Evolutionary conservation across 2,113 vertebrate genomes (phyloP).

Genomic region (Protobothrops flavoviridis): DNA sequence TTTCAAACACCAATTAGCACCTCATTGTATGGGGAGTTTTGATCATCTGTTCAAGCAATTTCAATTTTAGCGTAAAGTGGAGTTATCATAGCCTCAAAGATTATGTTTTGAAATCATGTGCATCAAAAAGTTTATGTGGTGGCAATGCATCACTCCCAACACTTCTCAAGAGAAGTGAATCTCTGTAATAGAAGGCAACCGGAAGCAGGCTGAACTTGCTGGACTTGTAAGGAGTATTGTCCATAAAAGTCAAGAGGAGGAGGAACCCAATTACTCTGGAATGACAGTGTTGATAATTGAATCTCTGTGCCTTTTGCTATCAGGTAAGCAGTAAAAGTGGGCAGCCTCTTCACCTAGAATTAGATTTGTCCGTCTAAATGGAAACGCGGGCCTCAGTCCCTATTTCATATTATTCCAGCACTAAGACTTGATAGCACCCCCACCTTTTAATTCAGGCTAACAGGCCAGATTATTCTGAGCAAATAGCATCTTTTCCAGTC

Average conservation of each 20-base stretch:
- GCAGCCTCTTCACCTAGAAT: neutral
- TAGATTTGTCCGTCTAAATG: neutral
- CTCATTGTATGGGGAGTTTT: slow-evolving; percentile 7
- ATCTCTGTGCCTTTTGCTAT: neutral
- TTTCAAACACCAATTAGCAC: slow-evolving; percentile 3
- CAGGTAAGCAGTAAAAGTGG: neutral
- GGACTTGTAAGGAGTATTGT: neutral
- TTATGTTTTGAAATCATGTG: neutral
- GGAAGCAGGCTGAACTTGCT: neutral
- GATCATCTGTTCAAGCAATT: slow-evolving; percentile 3
- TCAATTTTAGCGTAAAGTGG: neutral
- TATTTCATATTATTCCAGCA: neutral
- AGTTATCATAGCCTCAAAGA: neutral
- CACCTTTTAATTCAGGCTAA: too few species aligned
- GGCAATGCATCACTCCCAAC: neutral
- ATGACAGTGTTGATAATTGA: neutral
- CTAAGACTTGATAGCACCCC: too few species aligned
- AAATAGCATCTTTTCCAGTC: neutral
- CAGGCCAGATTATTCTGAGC: neutral
- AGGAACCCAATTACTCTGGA: neutral
- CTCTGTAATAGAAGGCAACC: neutral
- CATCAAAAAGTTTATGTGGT: neutral
- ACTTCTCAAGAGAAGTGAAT: neutral
- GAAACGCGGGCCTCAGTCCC: neutral
- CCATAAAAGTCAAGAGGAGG: neutral